Percentiles rank a stretch among this genome's conserved stretches.
phyloP scores from a whole-genome alignment of 2,797 vertebrate genomes.

The Xenopus petersii region DNA sequence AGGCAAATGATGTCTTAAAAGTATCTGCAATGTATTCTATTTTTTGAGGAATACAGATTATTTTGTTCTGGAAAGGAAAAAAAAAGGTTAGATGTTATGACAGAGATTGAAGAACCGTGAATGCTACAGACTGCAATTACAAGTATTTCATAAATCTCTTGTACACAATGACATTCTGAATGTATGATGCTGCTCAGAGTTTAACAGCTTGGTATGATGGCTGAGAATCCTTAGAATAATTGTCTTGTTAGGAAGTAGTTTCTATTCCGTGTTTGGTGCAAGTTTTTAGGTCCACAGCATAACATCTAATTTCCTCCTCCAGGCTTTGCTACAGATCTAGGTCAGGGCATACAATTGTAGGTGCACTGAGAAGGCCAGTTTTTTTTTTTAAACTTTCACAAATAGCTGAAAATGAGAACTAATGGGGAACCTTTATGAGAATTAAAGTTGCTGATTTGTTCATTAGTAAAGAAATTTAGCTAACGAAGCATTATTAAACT shows the following conservation, averaged over 20 bases:
- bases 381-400: conserved; percentile 35
- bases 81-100: conserved; percentile 23
- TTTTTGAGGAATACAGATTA: background rate
- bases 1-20: background rate
- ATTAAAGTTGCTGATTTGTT: conserved; percentile 61
- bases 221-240: conserved; percentile 38
- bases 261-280: conserved; percentile 27
- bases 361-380: conserved; percentile 2
- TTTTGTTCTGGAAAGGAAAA: conserved; percentile 6
- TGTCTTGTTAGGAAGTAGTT: conserved; percentile 38
- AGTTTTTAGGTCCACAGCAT: conserved; percentile 47
- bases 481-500: conserved; percentile 52
- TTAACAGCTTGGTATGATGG: conserved; percentile 39
- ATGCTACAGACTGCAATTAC: conserved; percentile 30
- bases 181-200: conserved; percentile 30
- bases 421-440: conserved; percentile 54
- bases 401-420: conserved; percentile 58
- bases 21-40: background rate
- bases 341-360: conserved; percentile 50
- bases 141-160: conserved; percentile 43
- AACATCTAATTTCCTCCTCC: conserved; percentile 51
- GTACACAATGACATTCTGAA: conserved; percentile 37
- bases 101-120: conserved; percentile 37
- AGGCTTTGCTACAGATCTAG: conserved; percentile 57
- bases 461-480: conserved; percentile 64